Conservation (phyloP, 2,888 invertebrate genomes). For the Cistogaster globosa region DNA sequence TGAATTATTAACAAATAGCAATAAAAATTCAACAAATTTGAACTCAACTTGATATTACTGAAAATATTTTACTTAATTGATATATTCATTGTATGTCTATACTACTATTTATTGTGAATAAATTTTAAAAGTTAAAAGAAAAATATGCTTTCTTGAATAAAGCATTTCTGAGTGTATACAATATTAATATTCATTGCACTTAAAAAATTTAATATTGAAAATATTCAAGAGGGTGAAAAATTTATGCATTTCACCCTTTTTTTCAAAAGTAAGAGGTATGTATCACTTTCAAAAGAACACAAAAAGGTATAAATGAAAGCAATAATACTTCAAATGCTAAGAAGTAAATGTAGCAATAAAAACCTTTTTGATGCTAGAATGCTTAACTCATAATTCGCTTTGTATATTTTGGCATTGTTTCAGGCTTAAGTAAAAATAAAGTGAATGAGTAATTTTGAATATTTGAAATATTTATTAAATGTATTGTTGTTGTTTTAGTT, state of each 20-base stretch:
- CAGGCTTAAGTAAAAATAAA: neutral
- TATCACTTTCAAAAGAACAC: neutral
- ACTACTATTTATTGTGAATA: no score
- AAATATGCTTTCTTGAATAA: no score
- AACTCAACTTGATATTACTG: no score
- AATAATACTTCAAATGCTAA: constrained; percentile 17
- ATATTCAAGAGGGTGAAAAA: no score
- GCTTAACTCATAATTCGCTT: constrained; percentile 48
- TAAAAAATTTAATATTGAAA: constrained; percentile 5
- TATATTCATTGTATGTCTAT: no score
- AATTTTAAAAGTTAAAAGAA: no score
- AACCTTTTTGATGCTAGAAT: constrained; percentile 39
- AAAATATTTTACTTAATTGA: no score
- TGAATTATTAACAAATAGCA: no score
- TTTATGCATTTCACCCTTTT: no score
- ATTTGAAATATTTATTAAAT: constrained; percentile 68
- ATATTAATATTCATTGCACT: neutral
- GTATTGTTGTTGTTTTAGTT: constrained; percentile 16
- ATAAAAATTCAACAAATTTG: no score
- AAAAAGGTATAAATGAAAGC: neutral
- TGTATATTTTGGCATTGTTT: constrained; percentile 28
- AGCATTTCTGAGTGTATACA: no score
- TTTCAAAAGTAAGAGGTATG: no score
- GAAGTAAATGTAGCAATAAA: constrained; percentile 40
- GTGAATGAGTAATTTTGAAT: constrained; percentile 36